phyloP scores from a whole-genome alignment of 2,113 vertebrate genomes.

The Physeter macrocephalus region DNA sequence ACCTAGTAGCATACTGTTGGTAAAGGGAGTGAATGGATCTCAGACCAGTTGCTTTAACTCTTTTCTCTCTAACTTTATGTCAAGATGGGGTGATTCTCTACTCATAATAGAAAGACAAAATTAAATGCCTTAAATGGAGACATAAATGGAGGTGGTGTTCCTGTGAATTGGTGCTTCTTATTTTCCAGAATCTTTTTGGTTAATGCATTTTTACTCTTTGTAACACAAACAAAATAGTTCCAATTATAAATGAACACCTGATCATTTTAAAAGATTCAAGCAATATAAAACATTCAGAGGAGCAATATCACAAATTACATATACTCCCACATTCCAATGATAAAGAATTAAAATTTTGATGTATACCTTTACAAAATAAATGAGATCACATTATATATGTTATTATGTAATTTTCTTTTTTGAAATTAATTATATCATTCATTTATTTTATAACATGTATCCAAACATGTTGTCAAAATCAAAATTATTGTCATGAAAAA shows the following conservation, averaged over 20 bases:
- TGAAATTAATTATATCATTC: not conserved
- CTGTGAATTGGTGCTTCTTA: not conserved
- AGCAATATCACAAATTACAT: not conserved
- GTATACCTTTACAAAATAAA: constrained; percentile 1
- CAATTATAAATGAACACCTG: constrained; percentile 14
- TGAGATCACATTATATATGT: not conserved
- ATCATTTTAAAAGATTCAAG: not conserved
- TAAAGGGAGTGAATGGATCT: not conserved
- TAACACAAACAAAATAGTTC: constrained; percentile 3
- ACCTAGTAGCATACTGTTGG: not conserved
- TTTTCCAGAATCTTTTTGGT: not conserved
- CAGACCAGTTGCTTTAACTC: not conserved
- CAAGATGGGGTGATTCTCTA: not conserved
- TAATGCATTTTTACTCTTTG: constrained; percentile 1
- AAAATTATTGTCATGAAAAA: not conserved
- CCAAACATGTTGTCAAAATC: not conserved
- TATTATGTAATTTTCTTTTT: not conserved
- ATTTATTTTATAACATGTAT: not conserved
- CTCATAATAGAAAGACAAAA: not conserved
- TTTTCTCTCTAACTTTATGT: not conserved
- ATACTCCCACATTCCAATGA: not conserved
- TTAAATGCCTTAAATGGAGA: not conserved
- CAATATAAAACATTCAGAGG: not conserved
- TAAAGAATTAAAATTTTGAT: not conserved
- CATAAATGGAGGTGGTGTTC: not conserved